Evolutionary conservation across 2,113 vertebrate species (phyloP).

Genomic region (Daboia siamensis): DNA sequence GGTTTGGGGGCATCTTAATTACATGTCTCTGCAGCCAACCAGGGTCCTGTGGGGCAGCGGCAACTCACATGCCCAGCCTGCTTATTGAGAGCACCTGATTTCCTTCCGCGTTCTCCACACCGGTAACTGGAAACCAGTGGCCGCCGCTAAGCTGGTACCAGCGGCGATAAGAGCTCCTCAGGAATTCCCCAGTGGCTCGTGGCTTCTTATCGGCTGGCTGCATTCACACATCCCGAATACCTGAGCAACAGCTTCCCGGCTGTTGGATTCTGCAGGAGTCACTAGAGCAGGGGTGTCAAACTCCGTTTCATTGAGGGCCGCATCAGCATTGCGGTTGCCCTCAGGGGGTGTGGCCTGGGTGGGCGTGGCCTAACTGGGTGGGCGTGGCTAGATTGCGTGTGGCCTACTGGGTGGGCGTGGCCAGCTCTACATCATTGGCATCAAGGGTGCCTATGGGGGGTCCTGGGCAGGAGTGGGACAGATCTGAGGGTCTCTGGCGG

Average conservation of each 20-base stretch:
- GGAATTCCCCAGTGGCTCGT: background rate
- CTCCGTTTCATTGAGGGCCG: too few species aligned
- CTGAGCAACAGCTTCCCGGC: background rate
- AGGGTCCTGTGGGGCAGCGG: background rate
- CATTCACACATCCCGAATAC: background rate
- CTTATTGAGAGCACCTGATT: background rate
- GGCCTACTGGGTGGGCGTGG: too few species aligned
- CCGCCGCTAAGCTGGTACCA: background rate
- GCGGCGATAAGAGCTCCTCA: background rate
- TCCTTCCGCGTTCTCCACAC: background rate
- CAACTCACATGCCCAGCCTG: background rate
- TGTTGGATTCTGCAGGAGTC: background rate
- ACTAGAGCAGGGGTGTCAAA: too few species aligned
- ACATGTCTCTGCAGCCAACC: background rate
- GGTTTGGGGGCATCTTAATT: background rate
- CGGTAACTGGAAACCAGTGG: background rate
- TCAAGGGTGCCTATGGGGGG: too few species aligned
- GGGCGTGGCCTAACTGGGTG: too few species aligned
- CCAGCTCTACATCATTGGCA: too few species aligned
- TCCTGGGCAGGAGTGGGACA: too few species aligned
- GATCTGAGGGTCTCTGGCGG: too few species aligned
- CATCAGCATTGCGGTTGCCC: too few species aligned
- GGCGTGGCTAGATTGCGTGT: too few species aligned
- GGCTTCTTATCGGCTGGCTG: background rate
- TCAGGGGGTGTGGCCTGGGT: too few species aligned